Evolutionary conservation across 2,888 invertebrate species (phyloP), one percentile per base, ranked within the genome.

Genomic region (Stegophylla sp.): DNA sequence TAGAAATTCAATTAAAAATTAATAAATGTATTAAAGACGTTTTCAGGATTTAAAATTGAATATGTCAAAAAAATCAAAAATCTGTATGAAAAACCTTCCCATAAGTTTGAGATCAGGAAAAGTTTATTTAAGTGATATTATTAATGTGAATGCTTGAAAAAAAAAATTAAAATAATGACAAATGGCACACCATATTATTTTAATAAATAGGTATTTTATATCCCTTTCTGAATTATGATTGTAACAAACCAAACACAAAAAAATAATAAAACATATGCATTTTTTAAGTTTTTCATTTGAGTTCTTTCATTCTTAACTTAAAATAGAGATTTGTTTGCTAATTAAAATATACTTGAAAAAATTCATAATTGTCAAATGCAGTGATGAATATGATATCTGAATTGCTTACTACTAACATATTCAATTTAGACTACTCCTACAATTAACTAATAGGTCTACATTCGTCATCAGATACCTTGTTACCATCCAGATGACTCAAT

Each of bases 21-120:
- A 26, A 63, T 48, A 26, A 51, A 23, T 4, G 15, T 73, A 45
- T 48, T 48, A 63, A 51, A 64, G 28, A 63, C 20, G 61, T 63
- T 59, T 79, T 79, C 41, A 63, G 79, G 71, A 79, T 48, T 23
- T 79, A 51, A 71, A 71, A 79, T 61, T 79, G 15, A 79, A 71
- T 79, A 79, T 71, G 61, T 79, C 51, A 79, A 48, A 34, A 34
- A 64, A 66, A n/a, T 79, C 15, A 48, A 56, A 12, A 59, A 67
- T 43, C 69, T 79, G 28, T 34, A 69, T 17, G 69, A 69, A 79
- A 79, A 79, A 79, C 59, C 69, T 79, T 71, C 48, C 79, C 79
- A 79, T 79, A 71, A 79, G 61, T 79, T 79, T 79, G 79, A 79
- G 79, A 79, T 79, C 79, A 79, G 79, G 79, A 79, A 77, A 79